Conservation (phyloP, 1,140 invertebrate species). For the Drosophila ananassae region DNA sequence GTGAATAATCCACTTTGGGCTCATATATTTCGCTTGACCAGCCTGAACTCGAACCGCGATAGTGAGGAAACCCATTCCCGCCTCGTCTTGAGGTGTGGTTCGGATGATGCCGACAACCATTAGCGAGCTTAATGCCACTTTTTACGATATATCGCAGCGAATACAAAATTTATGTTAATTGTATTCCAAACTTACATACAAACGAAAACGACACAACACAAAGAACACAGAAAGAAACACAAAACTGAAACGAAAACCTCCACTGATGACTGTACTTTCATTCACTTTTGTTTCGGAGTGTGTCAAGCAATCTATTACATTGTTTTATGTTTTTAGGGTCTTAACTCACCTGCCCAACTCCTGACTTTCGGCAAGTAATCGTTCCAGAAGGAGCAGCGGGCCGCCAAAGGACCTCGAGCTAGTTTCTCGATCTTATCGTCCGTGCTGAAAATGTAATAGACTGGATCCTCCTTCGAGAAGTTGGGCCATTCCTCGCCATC, state of each 20-base stretch:
- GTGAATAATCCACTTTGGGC: conserved; percentile 34
- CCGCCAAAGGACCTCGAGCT: conserved; percentile 92
- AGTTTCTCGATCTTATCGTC: conserved; percentile 85
- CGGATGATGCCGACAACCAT: conserved; percentile 51
- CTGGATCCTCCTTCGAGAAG: conserved; percentile 92
- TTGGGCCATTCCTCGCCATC: conserved; percentile 94
- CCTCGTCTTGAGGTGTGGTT: conserved; percentile 49
- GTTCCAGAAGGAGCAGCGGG: conserved; percentile 97
- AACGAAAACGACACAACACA: conserved; percentile 48
- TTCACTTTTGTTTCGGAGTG: conserved; percentile 22
- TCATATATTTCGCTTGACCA: conserved; percentile 31
- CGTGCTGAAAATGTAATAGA: conserved; percentile 95
- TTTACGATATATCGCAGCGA: conserved; percentile 60
- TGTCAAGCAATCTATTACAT: not conserved
- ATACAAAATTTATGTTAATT: conserved; percentile 70
- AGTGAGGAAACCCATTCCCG: conserved; percentile 10
- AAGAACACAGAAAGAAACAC: conserved; percentile 19
- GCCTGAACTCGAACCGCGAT: conserved; percentile 9
- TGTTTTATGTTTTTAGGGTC: not conserved
- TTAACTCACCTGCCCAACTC: conserved; percentile 88
- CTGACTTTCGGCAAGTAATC: conserved; percentile 94
- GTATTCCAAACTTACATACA: conserved; percentile 52
- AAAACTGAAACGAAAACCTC: conserved; percentile 4
- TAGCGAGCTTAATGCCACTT: conserved; percentile 55
- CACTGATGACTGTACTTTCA: conserved; percentile 42